A percentile compares a stretch with the other conserved stretches of the same genome.
phyloP scores from a whole-genome alignment of 1,140 invertebrate species.

The Papilio polyxenes region DNA sequence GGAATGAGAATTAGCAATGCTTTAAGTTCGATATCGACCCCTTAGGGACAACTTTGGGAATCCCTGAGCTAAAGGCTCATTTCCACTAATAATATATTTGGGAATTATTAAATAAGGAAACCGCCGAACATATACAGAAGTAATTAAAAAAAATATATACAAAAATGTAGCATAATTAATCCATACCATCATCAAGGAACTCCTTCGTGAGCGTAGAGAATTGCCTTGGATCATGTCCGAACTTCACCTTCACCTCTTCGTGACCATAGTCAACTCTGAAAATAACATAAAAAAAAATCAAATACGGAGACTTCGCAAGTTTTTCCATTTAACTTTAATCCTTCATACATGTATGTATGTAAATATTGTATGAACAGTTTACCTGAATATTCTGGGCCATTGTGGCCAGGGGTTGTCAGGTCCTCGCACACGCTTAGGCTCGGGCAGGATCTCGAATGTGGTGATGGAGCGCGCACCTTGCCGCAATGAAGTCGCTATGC shows the following conservation, averaged over 20 bases:
- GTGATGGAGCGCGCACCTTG: slow-evolving; percentile 98
- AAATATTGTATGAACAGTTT: slow-evolving; percentile 17
- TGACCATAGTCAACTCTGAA: slow-evolving; percentile 97
- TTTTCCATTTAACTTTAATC: too few relatives aligned
- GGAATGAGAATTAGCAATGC: too few relatives aligned
- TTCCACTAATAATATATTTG: too few relatives aligned
- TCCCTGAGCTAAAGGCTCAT: too few relatives aligned
- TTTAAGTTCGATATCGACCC: too few relatives aligned
- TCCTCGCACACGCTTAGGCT: slow-evolving; percentile 90
- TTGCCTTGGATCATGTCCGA: slow-evolving; percentile 95
- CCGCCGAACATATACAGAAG: too few relatives aligned
- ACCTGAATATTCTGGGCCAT: slow-evolving; percentile 95
- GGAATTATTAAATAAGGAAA: too few relatives aligned
- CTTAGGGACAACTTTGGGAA: too few relatives aligned
- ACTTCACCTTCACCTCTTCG: slow-evolving; percentile 96
- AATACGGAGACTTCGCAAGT: background rate
- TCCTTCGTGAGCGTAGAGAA: slow-evolving; percentile 97
- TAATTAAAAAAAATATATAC: background rate
- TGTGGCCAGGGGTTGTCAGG: slow-evolving; percentile 99
- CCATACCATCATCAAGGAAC: slow-evolving; percentile 92
- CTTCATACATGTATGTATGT: background rate
- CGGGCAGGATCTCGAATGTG: slow-evolving; percentile 98
- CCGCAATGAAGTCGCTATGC: slow-evolving; percentile 97
- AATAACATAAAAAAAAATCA: slow-evolving; percentile 18
- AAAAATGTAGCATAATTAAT: slow-evolving; percentile 58